Base-by-base conservation (phyloP, 1,140 invertebrate genomes). In the Anastrepha obliqua region DNA sequence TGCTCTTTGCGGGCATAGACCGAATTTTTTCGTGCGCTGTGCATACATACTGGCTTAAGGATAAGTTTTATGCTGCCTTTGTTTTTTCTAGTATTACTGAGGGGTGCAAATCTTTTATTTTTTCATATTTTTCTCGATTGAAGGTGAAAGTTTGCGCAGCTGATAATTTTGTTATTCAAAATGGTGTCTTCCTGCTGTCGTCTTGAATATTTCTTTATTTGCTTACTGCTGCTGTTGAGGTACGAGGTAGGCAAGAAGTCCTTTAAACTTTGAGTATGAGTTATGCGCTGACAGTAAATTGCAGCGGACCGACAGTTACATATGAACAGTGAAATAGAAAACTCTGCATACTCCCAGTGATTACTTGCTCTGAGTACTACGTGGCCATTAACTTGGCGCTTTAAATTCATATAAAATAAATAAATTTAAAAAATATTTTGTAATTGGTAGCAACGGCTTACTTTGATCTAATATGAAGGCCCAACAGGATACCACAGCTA, bases 121-220 rank as follows among this genome's bases (percentile, higher is more conserved):
- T 55, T 59, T 74, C 2, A 8, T 11, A 55, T 42, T 15, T 17
- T 58, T 29, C 15, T 59, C 59, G 20, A 64, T 9, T 60, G 2
- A 86, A 88, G 87, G 87, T 88, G 85, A 88, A 88, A 88, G 87
- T 86, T 88, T 88, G 87, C 47, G 47, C 51, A 88, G 88, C 91
- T 91, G 91, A 92, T 92, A 92, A 92, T 92, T 92, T 92, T 91
- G 90, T 91, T 92, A 92, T 92, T 92, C 91, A 91, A 92, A 92
- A 91, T 90, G 90, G 88, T 89, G 88, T 88, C 85, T 86, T 86
- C 64, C 74, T 81, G 74, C 74, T 81, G 74, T 81, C 74, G 44
- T 51, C 47, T 81, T 81, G 51, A 29, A 55, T 81, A 55, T 81
- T 81, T 17, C 74, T 67, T 81, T 55, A 15, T 2, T n/a, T 8